A percentile compares a stretch with the other conserved stretches of the same genome.
Conservation (phyloP, 1,140 invertebrate genomes). For the Limonius californicus region DNA sequence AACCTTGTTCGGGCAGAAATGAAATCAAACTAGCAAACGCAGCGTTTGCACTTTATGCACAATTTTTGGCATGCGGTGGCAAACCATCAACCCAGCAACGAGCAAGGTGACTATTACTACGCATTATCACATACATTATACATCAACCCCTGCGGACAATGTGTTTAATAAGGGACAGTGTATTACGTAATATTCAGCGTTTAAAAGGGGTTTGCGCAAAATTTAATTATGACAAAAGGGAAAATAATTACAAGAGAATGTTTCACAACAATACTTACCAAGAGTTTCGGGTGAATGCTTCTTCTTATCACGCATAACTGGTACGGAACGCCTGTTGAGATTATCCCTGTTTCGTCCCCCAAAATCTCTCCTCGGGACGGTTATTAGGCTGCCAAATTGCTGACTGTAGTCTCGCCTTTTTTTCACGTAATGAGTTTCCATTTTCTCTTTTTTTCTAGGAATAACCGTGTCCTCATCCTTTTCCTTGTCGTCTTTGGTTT, state of each 20-base stretch:
- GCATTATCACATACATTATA: constrained; percentile 27
- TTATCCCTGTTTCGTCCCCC: constrained; percentile 32
- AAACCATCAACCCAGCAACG: neutral
- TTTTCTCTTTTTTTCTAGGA: constrained; percentile 48
- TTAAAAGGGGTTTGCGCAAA: neutral
- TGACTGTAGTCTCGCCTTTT: constrained; percentile 43
- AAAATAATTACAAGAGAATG: neutral
- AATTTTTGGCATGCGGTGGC: neutral
- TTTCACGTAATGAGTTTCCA: constrained; percentile 45
- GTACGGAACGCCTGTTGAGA: constrained; percentile 44
- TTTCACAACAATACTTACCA: constrained; percentile 34
- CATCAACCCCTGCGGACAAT: constrained; percentile 13
- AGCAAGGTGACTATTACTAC: constrained; percentile 23
- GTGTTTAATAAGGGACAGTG: neutral
- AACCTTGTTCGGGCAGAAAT: too few species aligned
- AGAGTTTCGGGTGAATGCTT: constrained; percentile 39
- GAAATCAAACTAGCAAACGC: too few species aligned
- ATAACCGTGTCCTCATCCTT: constrained; percentile 44
- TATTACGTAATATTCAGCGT: neutral
- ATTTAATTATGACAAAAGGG: neutral
- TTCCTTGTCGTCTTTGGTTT: constrained; percentile 42
- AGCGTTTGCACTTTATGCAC: too few species aligned
- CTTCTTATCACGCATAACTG: constrained; percentile 44
- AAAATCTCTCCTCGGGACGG: constrained; percentile 39
- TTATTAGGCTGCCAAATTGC: constrained; percentile 43